Evolutionary conservation across 92 coral and sea anemone genomes (phyloP).

Genomic region (Palythoa grandis): DNA sequence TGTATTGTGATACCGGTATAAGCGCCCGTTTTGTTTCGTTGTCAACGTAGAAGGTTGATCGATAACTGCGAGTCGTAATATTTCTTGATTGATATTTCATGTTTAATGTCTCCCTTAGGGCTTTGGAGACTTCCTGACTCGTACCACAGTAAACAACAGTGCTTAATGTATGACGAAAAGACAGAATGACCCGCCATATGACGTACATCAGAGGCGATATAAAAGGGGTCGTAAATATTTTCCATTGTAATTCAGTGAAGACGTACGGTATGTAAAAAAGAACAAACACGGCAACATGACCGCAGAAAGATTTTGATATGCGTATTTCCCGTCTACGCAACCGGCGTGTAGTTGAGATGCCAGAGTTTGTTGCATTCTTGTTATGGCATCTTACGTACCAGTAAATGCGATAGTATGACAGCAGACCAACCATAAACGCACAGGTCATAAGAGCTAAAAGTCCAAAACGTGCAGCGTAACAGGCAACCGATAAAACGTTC

Average conservation of each 20-base stretch:
- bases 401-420: constrained; percentile 2
- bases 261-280: constrained; percentile 19
- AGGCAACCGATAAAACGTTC: background rate
- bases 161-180: constrained; percentile 27
- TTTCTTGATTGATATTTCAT: background rate
- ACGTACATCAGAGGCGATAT: background rate
- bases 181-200: background rate
- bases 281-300: background rate
- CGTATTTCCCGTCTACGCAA: constrained; percentile 28
- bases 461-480: background rate
- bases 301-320: constrained; percentile 11
- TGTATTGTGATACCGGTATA: background rate
- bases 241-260: background rate
- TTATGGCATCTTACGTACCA: constrained; percentile 10
- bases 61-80: background rate
- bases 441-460: background rate
- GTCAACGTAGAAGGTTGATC: background rate
- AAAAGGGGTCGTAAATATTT: background rate
- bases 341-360: constrained; percentile 18
- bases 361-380: constrained; percentile 2
- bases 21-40: background rate
- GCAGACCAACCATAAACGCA: constrained; percentile 2
- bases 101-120: background rate
- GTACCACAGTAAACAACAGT: constrained; percentile 12
- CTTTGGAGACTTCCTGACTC: constrained; percentile 2